Conservation (phyloP, 2,797 vertebrate species). For the Chelidonichthys spinosus region DNA sequence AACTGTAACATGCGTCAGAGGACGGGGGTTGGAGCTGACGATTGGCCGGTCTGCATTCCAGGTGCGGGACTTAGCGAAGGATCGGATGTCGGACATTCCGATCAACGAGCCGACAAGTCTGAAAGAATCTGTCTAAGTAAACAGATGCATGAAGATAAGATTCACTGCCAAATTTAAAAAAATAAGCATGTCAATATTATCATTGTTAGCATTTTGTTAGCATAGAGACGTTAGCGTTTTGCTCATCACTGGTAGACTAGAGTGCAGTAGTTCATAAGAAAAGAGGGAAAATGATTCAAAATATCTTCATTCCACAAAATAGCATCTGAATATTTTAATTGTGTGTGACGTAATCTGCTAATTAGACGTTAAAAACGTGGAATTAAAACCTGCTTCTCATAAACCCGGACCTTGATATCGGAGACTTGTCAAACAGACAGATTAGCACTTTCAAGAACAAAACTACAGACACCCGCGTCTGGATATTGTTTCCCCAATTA, state of each 20-base stretch:
- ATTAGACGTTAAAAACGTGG: neutral
- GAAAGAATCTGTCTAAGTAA: neutral
- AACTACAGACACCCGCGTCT: conserved; percentile 43
- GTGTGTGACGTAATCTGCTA: neutral
- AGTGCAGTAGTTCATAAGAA: neutral
- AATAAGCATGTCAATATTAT: neutral
- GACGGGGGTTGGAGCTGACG: too few relatives aligned
- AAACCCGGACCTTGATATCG: neutral
- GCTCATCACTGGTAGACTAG: neutral
- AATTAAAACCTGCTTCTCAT: neutral
- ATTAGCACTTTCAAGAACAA: conserved; percentile 29
- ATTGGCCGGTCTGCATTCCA: too few relatives aligned
- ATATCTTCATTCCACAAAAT: neutral
- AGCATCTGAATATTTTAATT: neutral
- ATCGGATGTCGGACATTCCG: too few relatives aligned
- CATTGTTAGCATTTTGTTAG: neutral
- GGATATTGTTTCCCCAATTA: conserved; percentile 68
- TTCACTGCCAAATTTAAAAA: neutral
- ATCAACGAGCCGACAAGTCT: neutral
- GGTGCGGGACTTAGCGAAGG: too few relatives aligned
- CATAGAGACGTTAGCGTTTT: neutral
- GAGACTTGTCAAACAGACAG: neutral
- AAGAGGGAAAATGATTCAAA: neutral
- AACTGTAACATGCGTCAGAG: too few relatives aligned
- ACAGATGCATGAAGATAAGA: neutral